phyloP scores from a whole-genome alignment of 2,113 vertebrate genomes.

The Mastomys natalensis region DNA sequence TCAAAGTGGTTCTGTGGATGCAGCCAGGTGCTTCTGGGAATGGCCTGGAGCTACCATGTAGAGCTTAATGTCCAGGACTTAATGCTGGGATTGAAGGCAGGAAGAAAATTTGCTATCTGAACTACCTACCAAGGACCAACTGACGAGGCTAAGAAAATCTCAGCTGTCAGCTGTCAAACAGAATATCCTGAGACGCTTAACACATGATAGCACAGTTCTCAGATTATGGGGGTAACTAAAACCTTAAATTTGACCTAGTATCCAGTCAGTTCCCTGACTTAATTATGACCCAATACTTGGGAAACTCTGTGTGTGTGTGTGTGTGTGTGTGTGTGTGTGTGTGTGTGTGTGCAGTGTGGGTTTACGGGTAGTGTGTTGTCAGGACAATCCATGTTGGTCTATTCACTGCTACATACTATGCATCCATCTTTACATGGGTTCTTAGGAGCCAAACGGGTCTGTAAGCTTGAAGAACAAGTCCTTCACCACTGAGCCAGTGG shows the following conservation, averaged over 20 bases:
- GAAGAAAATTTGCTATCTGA: neutral
- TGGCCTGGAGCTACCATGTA: neutral
- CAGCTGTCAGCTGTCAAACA: neutral
- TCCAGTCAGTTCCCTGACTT: no score
- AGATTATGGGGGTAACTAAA: neutral
- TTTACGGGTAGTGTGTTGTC: neutral
- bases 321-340: neutral
- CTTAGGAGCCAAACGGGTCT: neutral
- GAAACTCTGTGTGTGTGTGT: neutral
- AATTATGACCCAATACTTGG: neutral
- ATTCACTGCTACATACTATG: neutral
- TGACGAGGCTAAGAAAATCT: neutral
- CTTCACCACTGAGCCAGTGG: neutral
- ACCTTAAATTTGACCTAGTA: neutral
- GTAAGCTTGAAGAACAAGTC: neutral
- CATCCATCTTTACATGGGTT: neutral
- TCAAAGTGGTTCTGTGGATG: neutral
- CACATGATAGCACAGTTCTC: neutral
- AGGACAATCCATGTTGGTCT: neutral
- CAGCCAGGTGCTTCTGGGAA: neutral
- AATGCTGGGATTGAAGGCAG: neutral
- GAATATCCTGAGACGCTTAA: neutral
- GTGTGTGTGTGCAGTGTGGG: neutral
- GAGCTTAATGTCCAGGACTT: neutral
- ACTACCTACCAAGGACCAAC: neutral